phyloP scores from a whole-genome alignment of 1,140 invertebrate species.

The Andricus grossulariae region DNA sequence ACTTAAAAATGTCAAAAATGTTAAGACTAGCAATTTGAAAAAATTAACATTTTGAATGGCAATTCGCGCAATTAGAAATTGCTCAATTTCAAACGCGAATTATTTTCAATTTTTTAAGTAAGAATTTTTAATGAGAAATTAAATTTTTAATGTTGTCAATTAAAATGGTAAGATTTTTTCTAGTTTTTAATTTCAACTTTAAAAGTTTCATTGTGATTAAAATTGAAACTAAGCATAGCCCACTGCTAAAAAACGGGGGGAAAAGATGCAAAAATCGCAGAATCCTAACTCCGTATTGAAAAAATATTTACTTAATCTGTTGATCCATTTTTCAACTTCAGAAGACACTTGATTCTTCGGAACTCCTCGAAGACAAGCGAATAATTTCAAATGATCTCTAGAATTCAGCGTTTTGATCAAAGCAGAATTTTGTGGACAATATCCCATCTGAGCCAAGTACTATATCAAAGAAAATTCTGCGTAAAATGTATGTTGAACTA shows the following conservation, averaged over 20 bases:
- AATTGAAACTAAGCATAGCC: no score
- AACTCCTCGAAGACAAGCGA: slow-evolving; percentile 79
- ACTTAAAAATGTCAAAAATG: no score
- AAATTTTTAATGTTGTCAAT: no score
- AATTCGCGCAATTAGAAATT: no score
- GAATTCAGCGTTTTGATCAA: slow-evolving; percentile 81
- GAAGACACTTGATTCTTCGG: slow-evolving; percentile 72
- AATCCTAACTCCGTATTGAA: no score
- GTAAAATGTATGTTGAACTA: background rate
- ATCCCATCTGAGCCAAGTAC: slow-evolving; percentile 75
- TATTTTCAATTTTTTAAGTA: no score
- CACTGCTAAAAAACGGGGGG: no score
- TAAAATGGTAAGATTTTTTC: no score
- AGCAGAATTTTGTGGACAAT: slow-evolving; percentile 82
- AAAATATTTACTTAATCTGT: slow-evolving; percentile 58
- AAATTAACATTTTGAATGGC: background rate
- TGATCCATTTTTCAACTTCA: slow-evolving; percentile 61
- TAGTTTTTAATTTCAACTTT: no score
- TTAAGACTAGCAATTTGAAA: background rate
- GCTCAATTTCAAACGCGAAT: no score
- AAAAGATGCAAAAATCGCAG: background rate
- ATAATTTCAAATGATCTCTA: slow-evolving; percentile 79
- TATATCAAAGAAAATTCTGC: slow-evolving; percentile 47
- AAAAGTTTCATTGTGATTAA: no score
- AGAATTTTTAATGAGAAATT: no score